Conservation (phyloP, 2,888 invertebrate genomes). For the Pristionchus entomophagus region DNA sequence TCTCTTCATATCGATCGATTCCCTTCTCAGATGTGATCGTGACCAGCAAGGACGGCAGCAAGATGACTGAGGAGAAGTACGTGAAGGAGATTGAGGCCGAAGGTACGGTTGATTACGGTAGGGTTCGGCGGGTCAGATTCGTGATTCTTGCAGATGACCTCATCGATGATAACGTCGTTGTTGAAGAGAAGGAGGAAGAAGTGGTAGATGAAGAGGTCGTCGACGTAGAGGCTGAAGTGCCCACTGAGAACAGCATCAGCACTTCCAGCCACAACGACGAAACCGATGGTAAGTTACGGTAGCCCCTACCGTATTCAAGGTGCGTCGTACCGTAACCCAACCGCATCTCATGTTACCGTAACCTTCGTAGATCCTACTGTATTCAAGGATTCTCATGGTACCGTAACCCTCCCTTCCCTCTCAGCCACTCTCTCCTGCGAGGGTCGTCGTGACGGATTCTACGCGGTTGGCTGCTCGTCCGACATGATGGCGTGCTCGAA, state of each 20-base stretch:
- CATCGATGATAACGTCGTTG: neutral
- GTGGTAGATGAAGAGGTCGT: neutral
- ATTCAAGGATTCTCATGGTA: neutral
- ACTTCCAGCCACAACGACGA: too few species aligned
- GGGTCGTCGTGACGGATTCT: conserved; percentile 9
- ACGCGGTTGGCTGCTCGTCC: conserved; percentile 1
- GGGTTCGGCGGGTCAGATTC: neutral
- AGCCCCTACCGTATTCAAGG: neutral
- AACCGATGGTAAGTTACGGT: too few species aligned
- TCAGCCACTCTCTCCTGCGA: neutral
- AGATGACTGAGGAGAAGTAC: neutral
- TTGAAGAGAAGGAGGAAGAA: neutral
- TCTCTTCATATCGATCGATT: neutral
- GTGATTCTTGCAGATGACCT: neutral
- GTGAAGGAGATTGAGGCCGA: neutral
- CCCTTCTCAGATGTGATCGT: neutral
- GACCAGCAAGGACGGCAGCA: neutral
- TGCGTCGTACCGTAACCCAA: neutral
- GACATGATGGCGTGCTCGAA: conserved; percentile 6
- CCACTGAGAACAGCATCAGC: too few species aligned
- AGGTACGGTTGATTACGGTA: conserved; percentile 3
- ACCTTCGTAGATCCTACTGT: neutral
- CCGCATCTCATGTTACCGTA: neutral
- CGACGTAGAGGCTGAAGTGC: too few species aligned
- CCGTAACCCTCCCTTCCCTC: neutral